Percentiles rank a stretch among this genome's conserved stretches.
phyloP scores from a whole-genome alignment of 2,888 invertebrate genomes.

The Adelognathus sp. region DNA sequence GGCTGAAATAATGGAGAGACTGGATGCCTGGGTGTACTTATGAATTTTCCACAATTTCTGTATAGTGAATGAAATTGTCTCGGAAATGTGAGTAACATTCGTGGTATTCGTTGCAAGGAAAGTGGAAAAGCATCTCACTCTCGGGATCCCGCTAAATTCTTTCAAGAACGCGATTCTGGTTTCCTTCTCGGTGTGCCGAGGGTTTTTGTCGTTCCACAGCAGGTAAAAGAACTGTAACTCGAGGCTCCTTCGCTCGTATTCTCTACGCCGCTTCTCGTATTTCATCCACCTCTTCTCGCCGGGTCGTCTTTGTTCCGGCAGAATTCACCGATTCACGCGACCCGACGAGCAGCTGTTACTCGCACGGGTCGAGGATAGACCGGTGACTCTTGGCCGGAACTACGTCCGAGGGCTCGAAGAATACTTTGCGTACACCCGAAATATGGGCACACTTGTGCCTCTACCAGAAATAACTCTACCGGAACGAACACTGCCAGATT shows the following conservation, averaged over 20 bases:
- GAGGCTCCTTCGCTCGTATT: background rate
- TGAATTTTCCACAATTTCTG: too few relatives aligned
- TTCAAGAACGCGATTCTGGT: background rate
- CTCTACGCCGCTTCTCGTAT: background rate
- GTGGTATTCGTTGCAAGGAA: background rate
- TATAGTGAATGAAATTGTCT: too few relatives aligned
- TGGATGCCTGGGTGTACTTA: too few relatives aligned
- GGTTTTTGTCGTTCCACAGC: background rate
- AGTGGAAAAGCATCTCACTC: background rate
- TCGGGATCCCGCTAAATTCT: background rate
- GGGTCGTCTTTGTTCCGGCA: constrained; percentile 45
- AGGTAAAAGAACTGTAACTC: background rate
- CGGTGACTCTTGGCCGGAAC: constrained; percentile 16
- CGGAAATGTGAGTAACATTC: too few relatives aligned
- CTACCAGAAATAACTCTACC: too few relatives aligned
- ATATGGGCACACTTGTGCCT: too few relatives aligned
- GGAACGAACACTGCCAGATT: too few relatives aligned
- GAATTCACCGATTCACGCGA: background rate
- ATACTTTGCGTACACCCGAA: too few relatives aligned
- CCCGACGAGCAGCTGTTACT: constrained; percentile 49
- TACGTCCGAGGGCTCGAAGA: background rate
- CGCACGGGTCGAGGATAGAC: constrained; percentile 35
- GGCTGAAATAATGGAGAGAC: too few relatives aligned
- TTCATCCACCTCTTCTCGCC: constrained; percentile 17
- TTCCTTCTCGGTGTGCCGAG: background rate